These are phyloP conservation scores for Lymantria monacha DNA, from an alignment of 2,888 invertebrate genomes.

Conservation along the genomic window DNA sequence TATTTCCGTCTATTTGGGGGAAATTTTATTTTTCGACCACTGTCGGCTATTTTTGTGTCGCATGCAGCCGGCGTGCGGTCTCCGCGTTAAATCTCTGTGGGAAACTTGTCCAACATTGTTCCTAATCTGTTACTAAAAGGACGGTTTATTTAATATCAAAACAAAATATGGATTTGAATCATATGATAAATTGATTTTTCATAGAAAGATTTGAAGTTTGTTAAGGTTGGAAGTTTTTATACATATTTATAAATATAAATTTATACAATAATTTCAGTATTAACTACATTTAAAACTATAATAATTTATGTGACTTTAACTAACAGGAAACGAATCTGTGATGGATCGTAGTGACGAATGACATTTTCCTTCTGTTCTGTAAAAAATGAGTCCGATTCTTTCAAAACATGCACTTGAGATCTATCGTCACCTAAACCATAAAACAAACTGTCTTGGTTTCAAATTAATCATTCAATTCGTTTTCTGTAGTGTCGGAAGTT, in stretches of 20 bases:
- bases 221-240: not conserved
- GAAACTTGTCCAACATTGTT: conserved; percentile 64
- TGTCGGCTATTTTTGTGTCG: conserved; percentile 78
- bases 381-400: conserved; percentile 52
- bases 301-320: conserved; percentile 60
- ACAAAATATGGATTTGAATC: not conserved
- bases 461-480: conserved; percentile 7
- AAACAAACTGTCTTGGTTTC: conserved; percentile 12
- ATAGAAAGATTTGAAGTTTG: not conserved
- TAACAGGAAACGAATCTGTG: conserved; percentile 69
- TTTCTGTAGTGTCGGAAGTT: not conserved
- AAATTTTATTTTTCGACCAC: conserved; percentile 81
- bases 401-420: conserved; percentile 19
- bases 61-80: conserved; percentile 76
- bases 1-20: conserved; percentile 82
- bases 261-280: conserved; percentile 2
- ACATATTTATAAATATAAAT: not conserved
- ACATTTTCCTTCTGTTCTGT: conserved; percentile 72
- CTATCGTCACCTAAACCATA: conserved; percentile 21
- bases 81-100: conserved; percentile 79
- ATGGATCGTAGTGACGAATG: conserved; percentile 72
- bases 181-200: not conserved
- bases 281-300: conserved; percentile 45
- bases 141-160: conserved; percentile 24
- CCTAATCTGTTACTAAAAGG: conserved; percentile 36